Base-by-base conservation (phyloP, 2,113 vertebrate genomes). In the Microcebus tavaratra region DNA sequence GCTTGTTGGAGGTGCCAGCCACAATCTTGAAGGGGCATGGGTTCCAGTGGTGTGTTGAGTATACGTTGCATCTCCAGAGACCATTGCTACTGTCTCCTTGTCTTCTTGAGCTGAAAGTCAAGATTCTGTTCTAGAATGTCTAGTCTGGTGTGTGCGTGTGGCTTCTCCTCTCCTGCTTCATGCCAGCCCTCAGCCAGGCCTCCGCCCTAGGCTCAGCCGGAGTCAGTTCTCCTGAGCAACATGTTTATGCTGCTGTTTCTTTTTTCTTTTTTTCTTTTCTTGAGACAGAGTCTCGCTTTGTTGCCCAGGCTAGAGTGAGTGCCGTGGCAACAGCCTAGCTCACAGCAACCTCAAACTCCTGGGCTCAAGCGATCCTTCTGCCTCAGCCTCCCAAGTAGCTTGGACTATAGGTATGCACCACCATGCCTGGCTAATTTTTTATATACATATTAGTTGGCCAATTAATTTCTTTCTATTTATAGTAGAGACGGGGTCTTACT, bases 171-270 rank as follows among this genome's bases (percentile, higher is more conserved):
- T 23, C 6, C 7, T 3, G 34, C 72, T 42, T 73, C 14, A 2
- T 15, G 11, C 14, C 0, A 0, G 53, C 9, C 78, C 2, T 5
- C 27, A 5, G 5, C 36, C 29, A 1, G 9, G 36, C 27, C 0
- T 6, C 36, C 13, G 36, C 39, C 20, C 78, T 11, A 29, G 8
- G 61, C 25, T 63, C 61, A 1, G 11, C 68, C 13, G 0, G 2
- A 2, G 36, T 18, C 65, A 42, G 4, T 7, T 75, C 59, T 42
- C 29, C 61, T 65, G 0, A 31, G 15, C 27, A 34, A 0, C 6
- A 0, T 2, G 8, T 42, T 48, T 48, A 61, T 78, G 59, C 68
- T 12, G 15, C 45, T 12, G 10, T 20, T 42, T 50, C 68, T 18
- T 39, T 45, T 45, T 45, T 45, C 45, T 45, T 45, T 45, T 45